Evolutionary conservation across 2,888 invertebrate genomes (phyloP), one percentile per base, ranked within the genome.

Genomic region (Rosalia funebris): DNA sequence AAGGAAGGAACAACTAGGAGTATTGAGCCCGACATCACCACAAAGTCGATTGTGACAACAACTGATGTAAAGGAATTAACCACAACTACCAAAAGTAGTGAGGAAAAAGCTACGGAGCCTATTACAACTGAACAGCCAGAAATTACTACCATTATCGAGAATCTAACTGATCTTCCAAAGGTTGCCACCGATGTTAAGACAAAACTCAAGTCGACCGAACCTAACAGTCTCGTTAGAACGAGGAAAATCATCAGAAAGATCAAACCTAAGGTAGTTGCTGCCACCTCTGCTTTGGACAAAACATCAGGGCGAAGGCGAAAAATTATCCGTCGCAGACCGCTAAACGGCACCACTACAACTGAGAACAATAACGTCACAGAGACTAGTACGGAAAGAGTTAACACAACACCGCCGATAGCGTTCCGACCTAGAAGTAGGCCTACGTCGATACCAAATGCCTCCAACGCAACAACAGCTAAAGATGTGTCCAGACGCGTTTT

Each of bases 171-270:
- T 5, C 25, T 9, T 25, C 9, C 25, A 25, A 25, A 25, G 9
- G 25, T 25, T 25, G 9, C 25, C 4, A 34, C 34, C 10, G 11
- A 34, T 19, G 36, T 1, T 16, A 50, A 12, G 17, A 45, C 25
- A 31, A 48, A 58, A 32, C 72, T 69, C 2, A 76, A 78, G 66
- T 70, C 77, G 3, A n/a, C n/a, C n/a, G n/a, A n/a, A n/a, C n/a
- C n/a, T n/a, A n/a, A n/a, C n/a, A 70, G 62, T 46, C 66, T 74
- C 19, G 61, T 75, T 12, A 39, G 76, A 4, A 69, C 78, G 20
- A 75, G 78, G 57, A 81, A 79, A 71, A 77, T 81, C 48, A 70
- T 81, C 17, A 65, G 79, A 20, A 80, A 78, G 65, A 58, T 80
- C 14, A 63, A 60, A 44, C 71, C 75, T 12, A 62, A 70, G 14